Conservation (phyloP, 2,888 invertebrate genomes). For the Cyrtodaria siliqua region DNA sequence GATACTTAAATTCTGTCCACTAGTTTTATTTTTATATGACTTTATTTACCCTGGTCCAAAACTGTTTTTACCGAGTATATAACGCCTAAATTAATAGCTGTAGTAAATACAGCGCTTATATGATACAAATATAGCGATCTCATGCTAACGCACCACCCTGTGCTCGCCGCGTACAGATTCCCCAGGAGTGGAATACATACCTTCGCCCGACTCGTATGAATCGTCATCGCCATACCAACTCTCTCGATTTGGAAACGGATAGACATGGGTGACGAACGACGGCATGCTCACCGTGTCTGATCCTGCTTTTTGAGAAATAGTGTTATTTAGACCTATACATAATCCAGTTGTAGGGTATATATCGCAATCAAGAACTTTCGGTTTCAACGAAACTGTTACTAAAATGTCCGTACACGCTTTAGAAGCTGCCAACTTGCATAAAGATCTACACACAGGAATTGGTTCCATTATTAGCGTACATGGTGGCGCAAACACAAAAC, state of each 20-base stretch:
- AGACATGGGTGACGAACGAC: too few relatives aligned
- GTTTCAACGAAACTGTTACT: conserved; percentile 17
- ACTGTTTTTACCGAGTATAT: too few relatives aligned
- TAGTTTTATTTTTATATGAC: too few relatives aligned
- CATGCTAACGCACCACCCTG: too few relatives aligned
- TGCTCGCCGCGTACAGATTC: too few relatives aligned
- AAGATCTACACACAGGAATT: conserved; percentile 48
- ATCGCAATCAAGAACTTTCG: conserved; percentile 24
- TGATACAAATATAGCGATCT: too few relatives aligned
- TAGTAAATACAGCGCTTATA: too few relatives aligned
- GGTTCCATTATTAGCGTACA: conserved; percentile 43
- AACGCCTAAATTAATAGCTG: too few relatives aligned
- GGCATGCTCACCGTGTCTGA: neutral
- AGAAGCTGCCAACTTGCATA: conserved; percentile 46
- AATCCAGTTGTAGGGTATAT: conserved; percentile 13
- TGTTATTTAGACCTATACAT: conserved; percentile 8
- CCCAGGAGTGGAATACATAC: too few relatives aligned
- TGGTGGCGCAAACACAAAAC: conserved; percentile 51
- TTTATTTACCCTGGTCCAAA: too few relatives aligned
- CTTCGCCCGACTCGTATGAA: neutral
- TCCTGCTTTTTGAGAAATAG: neutral
- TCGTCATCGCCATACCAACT: neutral
- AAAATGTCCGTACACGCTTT: conserved; percentile 41
- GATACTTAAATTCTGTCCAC: too few relatives aligned
- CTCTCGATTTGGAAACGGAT: neutral